Evolutionary conservation across 1,140 invertebrate species (phyloP).

Genomic region (Lerema accius): DNA sequence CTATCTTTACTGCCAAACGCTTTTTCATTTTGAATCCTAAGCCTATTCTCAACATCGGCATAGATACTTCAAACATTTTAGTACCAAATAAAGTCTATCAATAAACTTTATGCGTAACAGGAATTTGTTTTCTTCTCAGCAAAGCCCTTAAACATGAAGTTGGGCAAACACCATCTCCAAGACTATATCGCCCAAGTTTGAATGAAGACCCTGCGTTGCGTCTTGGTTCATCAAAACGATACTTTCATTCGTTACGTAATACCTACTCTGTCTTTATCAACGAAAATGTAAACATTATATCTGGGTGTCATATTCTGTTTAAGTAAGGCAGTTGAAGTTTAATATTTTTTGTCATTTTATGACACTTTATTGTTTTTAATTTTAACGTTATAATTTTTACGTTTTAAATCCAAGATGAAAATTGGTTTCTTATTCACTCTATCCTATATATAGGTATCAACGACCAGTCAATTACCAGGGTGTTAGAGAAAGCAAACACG

Average conservation of each 20-base stretch:
- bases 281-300: no score
- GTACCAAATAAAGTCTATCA: conserved; percentile 54
- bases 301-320: no score
- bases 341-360: no score
- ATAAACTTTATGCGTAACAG: conserved; percentile 53
- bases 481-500: conserved; percentile 63
- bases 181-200: conserved; percentile 27
- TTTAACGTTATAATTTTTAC: no score
- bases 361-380: no score
- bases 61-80: conserved; percentile 54
- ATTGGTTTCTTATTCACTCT: background rate
- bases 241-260: background rate
- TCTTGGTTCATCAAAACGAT: background rate
- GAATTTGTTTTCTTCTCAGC: conserved; percentile 47
- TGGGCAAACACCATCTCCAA: conserved; percentile 25
- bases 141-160: conserved; percentile 33
- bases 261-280: background rate
- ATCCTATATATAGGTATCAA: background rate
- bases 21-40: conserved; percentile 34
- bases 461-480: conserved; percentile 66
- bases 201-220: conserved; percentile 5
- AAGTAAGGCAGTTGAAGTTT: no score
- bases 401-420: no score
- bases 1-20: conserved; percentile 34
- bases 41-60: conserved; percentile 42